Percentiles rank a stretch among this genome's conserved stretches.
Conservation (phyloP, 1,140 invertebrate species). For the Drosophila insularis region DNA sequence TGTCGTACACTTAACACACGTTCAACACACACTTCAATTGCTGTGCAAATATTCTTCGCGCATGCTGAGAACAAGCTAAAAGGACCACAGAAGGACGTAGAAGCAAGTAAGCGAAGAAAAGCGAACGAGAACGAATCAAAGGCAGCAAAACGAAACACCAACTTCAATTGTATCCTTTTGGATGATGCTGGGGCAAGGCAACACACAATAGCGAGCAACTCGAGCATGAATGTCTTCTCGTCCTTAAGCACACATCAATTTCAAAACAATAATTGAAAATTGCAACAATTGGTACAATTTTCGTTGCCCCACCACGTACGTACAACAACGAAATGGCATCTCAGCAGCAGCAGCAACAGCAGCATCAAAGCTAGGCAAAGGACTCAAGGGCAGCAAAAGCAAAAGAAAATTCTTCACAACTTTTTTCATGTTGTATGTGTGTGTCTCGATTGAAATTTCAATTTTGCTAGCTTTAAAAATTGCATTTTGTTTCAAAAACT, state of each 20-base stretch:
- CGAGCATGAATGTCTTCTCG: conserved; percentile 60
- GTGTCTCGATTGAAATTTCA: conserved; percentile 21
- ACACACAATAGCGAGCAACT: conserved; percentile 23
- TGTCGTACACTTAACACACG: conserved; percentile 40
- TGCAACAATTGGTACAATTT: conserved; percentile 56
- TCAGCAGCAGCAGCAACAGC: neutral
- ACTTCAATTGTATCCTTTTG: conserved; percentile 13
- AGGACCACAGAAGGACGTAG: neutral
- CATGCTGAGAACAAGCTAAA: conserved; percentile 26
- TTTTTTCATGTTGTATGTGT: conserved; percentile 41
- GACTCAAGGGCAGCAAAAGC: conserved; percentile 26
- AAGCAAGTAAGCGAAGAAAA: conserved; percentile 13
- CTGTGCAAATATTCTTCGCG: conserved; percentile 46
- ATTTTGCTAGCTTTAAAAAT: conserved; percentile 25
- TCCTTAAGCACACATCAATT: conserved; percentile 65
- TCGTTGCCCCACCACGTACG: conserved; percentile 44
- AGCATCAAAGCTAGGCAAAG: neutral
- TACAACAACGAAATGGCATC: conserved; percentile 6
- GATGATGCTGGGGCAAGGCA: neutral
- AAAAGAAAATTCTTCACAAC: conserved; percentile 15
- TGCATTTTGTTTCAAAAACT: neutral
- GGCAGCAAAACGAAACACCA: conserved; percentile 1
- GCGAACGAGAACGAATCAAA: neutral
- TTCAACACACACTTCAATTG: conserved; percentile 56
- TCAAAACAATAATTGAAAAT: conserved; percentile 67